These are phyloP conservation scores for Artibeus jamaicensis DNA, from an alignment of 2,797 vertebrate genomes.

Conservation along the genomic window DNA sequence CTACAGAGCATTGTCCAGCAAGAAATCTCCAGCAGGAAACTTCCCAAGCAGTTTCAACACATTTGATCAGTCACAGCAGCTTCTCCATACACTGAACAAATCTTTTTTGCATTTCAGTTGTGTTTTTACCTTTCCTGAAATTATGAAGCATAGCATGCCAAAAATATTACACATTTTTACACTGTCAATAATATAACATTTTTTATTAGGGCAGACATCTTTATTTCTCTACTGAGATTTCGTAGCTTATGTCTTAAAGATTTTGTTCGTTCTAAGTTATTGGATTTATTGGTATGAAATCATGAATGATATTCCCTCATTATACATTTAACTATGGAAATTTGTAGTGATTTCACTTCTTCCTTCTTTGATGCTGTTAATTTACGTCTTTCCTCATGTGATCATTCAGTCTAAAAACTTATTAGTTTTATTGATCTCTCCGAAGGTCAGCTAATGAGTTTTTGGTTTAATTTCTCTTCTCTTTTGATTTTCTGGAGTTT, in stretches of 20 bases:
- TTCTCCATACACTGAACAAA: too few species aligned
- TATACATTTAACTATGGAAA: not conserved
- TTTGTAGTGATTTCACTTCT: not conserved
- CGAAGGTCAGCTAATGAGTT: not conserved
- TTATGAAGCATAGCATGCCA: too few species aligned
- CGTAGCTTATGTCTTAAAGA: not conserved
- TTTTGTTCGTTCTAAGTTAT: not conserved
- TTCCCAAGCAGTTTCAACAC: too few species aligned
- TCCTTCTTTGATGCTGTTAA: not conserved
- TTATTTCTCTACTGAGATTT: not conserved
- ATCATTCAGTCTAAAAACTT: not conserved
- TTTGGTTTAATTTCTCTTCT: not conserved
- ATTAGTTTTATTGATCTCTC: not conserved
- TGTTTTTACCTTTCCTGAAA: too few species aligned
- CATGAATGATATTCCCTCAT: not conserved
- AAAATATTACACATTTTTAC: too few species aligned
- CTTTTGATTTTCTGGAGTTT: not conserved
- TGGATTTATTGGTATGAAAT: not conserved
- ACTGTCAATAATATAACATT: too few species aligned
- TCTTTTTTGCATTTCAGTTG: too few species aligned
- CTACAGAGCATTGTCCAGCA: too few species aligned
- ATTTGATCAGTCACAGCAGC: too few species aligned
- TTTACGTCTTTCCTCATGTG: not conserved
- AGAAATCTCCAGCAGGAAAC: too few species aligned
- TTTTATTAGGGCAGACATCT: too few species aligned